Conservation (phyloP, 2,113 vertebrate species). For the Sylvilagus bachmani region DNA sequence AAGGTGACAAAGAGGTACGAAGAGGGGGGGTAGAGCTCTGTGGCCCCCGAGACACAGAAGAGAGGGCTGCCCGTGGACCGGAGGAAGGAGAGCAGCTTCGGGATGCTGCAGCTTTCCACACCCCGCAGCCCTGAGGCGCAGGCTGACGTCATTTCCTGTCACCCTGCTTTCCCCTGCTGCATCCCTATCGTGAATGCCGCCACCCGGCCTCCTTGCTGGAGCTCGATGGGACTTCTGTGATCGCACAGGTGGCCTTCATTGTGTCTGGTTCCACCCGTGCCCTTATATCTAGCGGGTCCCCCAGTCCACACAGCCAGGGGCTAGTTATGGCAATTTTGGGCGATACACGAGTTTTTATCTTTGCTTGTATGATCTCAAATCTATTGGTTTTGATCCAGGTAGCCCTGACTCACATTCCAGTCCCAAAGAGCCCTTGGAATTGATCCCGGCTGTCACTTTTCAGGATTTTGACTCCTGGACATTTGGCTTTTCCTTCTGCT, state of each 20-base stretch:
- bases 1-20: background rate
- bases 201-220: background rate
- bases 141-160: background rate
- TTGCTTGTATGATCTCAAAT: background rate
- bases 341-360: background rate
- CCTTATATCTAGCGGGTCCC: background rate
- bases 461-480: background rate
- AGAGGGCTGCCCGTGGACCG: background rate
- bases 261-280: background rate
- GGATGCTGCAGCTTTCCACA: background rate
- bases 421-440: background rate
- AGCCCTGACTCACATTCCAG: background rate
- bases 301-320: background rate
- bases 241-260: background rate
- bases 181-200: rapidly evolving
- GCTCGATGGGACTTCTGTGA: background rate
- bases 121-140: background rate
- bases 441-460: background rate
- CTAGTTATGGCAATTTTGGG: background rate
- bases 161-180: background rate
- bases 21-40: background rate
- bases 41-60: background rate
- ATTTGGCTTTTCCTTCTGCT: background rate
- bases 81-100: background rate
- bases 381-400: background rate